Percentiles rank a stretch among this genome's conserved stretches.
Conservation (phyloP, 2,888 invertebrate species). For the Orthonevra nobilis region DNA sequence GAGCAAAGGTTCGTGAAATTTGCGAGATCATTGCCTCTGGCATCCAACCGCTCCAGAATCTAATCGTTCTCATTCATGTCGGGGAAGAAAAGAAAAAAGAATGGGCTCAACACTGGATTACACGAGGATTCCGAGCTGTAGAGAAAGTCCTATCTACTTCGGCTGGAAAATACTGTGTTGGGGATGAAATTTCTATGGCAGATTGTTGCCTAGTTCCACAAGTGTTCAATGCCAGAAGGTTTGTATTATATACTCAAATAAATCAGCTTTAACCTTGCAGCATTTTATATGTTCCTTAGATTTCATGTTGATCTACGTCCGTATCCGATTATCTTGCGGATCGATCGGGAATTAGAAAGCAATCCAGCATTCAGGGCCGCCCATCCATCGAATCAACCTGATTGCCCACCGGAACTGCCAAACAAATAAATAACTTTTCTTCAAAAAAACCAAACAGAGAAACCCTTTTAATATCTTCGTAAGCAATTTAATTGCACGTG, state of each 20-base stretch:
- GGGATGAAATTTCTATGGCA: conserved; percentile 95
- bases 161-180: conserved; percentile 95
- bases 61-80: conserved; percentile 91
- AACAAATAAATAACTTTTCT: conserved; percentile 81
- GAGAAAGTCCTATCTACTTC: conserved; percentile 91
- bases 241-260: too few species aligned
- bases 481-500: conserved; percentile 55
- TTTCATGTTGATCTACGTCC: conserved; percentile 95
- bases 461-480: conserved; percentile 17
- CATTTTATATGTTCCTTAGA: conserved; percentile 81
- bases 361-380: conserved; percentile 95
- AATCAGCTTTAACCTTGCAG: neutral
- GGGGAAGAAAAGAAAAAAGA: conserved; percentile 94
- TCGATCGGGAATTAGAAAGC: conserved; percentile 91
- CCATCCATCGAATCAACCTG: conserved; percentile 95
- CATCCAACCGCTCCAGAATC: conserved; percentile 97
- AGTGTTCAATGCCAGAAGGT: conserved; percentile 96
- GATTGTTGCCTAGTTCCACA: conserved; percentile 98
- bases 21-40: conserved; percentile 96
- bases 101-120: conserved; percentile 97
- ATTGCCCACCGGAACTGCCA: conserved; percentile 95
- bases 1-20: conserved; percentile 95
- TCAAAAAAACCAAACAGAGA: too few species aligned
- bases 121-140: conserved; percentile 92
- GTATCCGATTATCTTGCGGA: conserved; percentile 93